Conservation (phyloP, 2,888 invertebrate species). For the Phania funesta region DNA sequence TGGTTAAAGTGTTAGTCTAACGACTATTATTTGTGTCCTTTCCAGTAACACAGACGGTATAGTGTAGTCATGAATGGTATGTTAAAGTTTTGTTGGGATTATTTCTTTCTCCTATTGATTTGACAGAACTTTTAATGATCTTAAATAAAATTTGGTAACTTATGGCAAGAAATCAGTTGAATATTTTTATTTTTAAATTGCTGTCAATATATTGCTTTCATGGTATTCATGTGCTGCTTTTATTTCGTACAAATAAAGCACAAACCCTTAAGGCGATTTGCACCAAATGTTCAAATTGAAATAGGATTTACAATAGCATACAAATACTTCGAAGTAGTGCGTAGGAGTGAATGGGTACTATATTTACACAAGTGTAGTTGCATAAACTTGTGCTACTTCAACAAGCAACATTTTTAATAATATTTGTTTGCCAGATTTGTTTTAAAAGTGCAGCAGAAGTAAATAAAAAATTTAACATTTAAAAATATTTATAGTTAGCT, state of each 20-base stretch:
- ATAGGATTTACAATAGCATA: conserved; percentile 5
- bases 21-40: no score
- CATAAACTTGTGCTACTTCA: background rate
- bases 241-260: background rate
- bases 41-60: no score
- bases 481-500: no score
- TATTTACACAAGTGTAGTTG: conserved; percentile 2
- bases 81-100: no score
- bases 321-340: background rate
- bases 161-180: background rate
- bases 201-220: conserved; percentile 12
- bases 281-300: conserved; percentile 23
- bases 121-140: no score
- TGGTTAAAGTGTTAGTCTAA: no score
- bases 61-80: no score
- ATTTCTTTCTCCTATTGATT: no score
- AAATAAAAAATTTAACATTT: no score
- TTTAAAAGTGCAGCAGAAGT: no score
- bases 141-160: background rate
- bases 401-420: background rate
- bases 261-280: conserved; percentile 12
- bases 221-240: background rate
- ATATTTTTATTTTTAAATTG: conserved; percentile 3
- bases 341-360: conserved; percentile 25
- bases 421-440: no score